Evolutionary conservation across 2,797 vertebrate species (phyloP), one percentile per base, ranked within the genome.

Genomic region (Macroramphosus scolopax): DNA sequence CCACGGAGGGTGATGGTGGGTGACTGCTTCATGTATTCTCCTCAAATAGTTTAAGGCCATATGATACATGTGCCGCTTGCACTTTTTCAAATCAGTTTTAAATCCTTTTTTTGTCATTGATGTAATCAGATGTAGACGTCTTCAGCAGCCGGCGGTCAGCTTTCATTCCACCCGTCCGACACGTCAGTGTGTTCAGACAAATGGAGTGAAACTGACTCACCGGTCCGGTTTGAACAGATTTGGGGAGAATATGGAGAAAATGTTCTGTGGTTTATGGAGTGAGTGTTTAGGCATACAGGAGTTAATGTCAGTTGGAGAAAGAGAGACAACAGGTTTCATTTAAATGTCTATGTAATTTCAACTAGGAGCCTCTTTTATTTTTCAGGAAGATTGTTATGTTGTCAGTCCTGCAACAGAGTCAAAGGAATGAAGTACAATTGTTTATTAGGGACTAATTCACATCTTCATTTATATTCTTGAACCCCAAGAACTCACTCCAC

Each of bases 1-100:
- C n/a, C n/a, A n/a, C n/a, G 39, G 9, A 51, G 44, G 44, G 0
- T 44, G 60, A 63, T n/a, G n/a, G 0, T 54, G 56, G 24, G 3
- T 47, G 35, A 17, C 7, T 53, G 44, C 36, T 60, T 78, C 45
- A 38, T 63, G 28, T 41, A n/a, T 62, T 66, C 56, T 74, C 64
- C 55, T 62, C 61, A 72, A 51, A 57, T 16, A 6, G 5, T 39
- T 29, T 20, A 7, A 43, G 42, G 37, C 15, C 0, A 40, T 17
- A n/a, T n/a, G n/a, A 51, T 41, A n/a, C 1, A 31, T 30, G 4
- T 18, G 6, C 4, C 25, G 9, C 14, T 14, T 8, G 8, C 32
- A 22, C 5, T 29, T 41, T 35, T 31, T n/a, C n/a, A n/a, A n/a
- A n/a, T n/a, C 14, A 41, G 17, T 14, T 26, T 11, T 1, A 26